Base-by-base conservation (phyloP, 2,113 vertebrate species). In the Baryphthengus martii region DNA sequence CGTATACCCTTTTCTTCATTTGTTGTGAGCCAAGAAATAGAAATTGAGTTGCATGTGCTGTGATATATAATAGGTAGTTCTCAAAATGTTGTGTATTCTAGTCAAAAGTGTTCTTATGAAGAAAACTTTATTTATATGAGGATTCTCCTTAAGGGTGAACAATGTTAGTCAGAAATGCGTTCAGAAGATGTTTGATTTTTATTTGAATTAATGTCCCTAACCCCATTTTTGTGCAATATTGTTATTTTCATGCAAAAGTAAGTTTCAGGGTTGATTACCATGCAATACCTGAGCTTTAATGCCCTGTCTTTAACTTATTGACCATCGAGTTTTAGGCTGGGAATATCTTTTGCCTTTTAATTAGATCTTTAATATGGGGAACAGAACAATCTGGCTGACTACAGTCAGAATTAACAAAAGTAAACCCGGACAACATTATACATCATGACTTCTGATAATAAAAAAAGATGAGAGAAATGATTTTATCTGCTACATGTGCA, bases 291-390 rank as follows among this genome's bases (percentile, higher is more conserved):
- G 61, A 86, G 40, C 39, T 89, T 75, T 71, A 71, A 68, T 45
- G 25, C 4, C 10, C 16, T 77, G 75, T 67, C 50, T 26, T 61
- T 81, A 59, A 93, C 78, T 63, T 96, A 84, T 76, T 74, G 39
- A 45, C 29, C 68, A 50, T 17, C 59, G 40, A 88, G 10, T 92
- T 95, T 92, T 65, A 61, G 20, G 24, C n/a, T 47, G 24, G 37
- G 24, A 84, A 33, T 86, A 72, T 61, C 11, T 90, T 95, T 81
- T 70, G 45, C 42, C 35, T 90, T 93, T 84, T 91, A 94, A 89
- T 82, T 94, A 74, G 17, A 40, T 93, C 42, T 89, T 93, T 78
- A 85, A 45, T 93, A 56, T 47, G 56, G 20, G 39, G 5, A 92
- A 70, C 49, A 85, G 33, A 85, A 50, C 33, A 93, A 40, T 61